A percentile compares a stretch with the other conserved stretches of the same genome.
phyloP scores from a whole-genome alignment of 2,888 invertebrate genomes.

The Drosophila merina region DNA sequence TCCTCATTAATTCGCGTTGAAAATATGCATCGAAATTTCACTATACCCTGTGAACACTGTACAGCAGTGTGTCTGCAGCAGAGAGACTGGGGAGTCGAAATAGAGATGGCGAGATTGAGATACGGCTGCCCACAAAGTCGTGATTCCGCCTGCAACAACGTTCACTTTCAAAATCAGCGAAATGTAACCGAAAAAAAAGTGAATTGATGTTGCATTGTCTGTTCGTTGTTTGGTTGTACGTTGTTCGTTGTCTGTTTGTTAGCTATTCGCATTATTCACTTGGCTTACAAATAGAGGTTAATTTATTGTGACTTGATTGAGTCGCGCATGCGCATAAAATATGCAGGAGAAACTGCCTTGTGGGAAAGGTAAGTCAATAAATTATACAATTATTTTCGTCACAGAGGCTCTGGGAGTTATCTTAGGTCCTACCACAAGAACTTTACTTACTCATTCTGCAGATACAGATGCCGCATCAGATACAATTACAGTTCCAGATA shows the following conservation, averaged over 20 bases:
- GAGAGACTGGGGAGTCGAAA: neutral
- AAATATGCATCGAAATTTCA: neutral
- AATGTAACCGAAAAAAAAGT: conserved; percentile 70
- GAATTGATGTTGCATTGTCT: conserved; percentile 56
- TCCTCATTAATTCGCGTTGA: neutral
- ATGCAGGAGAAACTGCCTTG: conserved; percentile 40
- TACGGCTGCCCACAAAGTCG: conserved; percentile 54
- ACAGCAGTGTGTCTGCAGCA: conserved; percentile 4
- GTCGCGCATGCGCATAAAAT: conserved; percentile 46
- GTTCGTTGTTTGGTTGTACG: conserved; percentile 47
- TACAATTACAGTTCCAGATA: conserved; percentile 1
- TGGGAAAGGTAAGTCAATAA: conserved; percentile 27
- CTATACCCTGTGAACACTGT: conserved; percentile 18
- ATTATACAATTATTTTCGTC: conserved; percentile 27
- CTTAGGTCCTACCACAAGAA: conserved; percentile 7
- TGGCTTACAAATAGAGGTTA: conserved; percentile 76
- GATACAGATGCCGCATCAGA: neutral
- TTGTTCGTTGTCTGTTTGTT: conserved; percentile 48
- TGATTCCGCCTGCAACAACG: conserved; percentile 70
- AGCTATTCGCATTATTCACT: conserved; percentile 72
- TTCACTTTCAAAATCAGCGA: conserved; percentile 82
- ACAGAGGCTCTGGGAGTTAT: no score
- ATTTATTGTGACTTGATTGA: conserved; percentile 65
- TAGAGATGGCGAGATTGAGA: conserved; percentile 20
- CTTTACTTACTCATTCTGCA: conserved; percentile 20